Conservation (phyloP, 2,113 vertebrate species). For the Etheostoma cragini region DNA sequence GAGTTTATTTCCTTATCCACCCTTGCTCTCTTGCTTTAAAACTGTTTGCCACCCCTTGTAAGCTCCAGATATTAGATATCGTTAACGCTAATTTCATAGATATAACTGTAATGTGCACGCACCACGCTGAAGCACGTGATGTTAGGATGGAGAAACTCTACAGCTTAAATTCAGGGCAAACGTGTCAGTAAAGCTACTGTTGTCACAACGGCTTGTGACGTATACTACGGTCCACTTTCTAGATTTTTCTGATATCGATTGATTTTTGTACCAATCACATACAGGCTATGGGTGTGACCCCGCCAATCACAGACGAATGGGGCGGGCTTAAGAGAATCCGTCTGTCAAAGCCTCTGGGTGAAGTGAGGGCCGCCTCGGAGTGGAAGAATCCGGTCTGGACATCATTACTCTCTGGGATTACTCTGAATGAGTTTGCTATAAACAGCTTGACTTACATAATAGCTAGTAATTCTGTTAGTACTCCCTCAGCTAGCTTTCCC, state of each 20-base stretch:
- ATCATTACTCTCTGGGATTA: constrained; percentile 73
- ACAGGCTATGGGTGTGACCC: background rate
- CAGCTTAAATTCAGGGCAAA: constrained; percentile 16
- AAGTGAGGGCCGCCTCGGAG: constrained; percentile 61
- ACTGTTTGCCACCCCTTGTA: background rate
- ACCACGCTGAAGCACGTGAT: background rate
- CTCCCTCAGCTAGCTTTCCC: constrained; percentile 28
- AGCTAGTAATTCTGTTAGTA: constrained; percentile 64
- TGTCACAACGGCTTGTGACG: constrained; percentile 44
- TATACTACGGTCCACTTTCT: constrained; percentile 55
- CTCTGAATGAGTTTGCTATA: constrained; percentile 76
- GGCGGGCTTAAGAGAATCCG: constrained; percentile 69
- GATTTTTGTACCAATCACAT: constrained; percentile 70
- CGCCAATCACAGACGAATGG: constrained; percentile 65
- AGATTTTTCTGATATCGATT: constrained; percentile 80
- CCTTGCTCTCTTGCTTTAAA: background rate
- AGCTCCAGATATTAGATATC: background rate
- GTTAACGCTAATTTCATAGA: background rate
- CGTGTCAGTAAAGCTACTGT: fast-evolving
- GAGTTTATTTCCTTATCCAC: background rate
- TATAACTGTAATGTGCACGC: background rate
- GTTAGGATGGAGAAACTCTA: background rate
- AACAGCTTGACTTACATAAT: constrained; percentile 80
- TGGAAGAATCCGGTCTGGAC: constrained; percentile 79
- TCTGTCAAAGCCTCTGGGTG: constrained; percentile 51